Base-by-base conservation (phyloP, 2,113 vertebrate genomes). In the Ranitomeya variabilis region DNA sequence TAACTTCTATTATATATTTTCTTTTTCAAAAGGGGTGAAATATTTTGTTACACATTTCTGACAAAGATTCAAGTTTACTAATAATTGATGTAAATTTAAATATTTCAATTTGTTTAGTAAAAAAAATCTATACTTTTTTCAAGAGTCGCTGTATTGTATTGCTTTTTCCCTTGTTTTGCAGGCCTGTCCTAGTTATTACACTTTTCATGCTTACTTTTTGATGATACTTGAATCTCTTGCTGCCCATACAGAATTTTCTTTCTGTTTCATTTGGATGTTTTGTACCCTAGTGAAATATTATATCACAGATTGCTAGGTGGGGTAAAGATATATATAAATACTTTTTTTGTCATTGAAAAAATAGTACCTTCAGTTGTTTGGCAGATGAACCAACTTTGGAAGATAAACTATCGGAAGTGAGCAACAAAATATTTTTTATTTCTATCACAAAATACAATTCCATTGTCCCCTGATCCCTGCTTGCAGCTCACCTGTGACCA, bases 261-360 rank as follows among this genome's bases (percentile, higher is more conserved):
- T 74, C 26, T 18, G 67, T 2, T n/a, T 59, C 19, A 18, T 21
- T 74, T 74, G 74, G 6, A 74, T 85, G 57, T 37, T 23, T 74
- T 85, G 54, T 4, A 85, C 83, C 69, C 67, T 18, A 85, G n/a
- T 74, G 69, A 54, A 85, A 85, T 74, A 59, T 85, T 52, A 85
- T 59, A 85, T 85, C 18, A 16, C 83, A 45, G 55, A 51, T 85
- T 85, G 66, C 52, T 57, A 13, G 7, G 31, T 57, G n/a, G 51
- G 69, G 71, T 60, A 16, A 31, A 45, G 55, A 13, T 31, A 76
- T 19, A 77, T 86, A 77, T 2, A 73, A 14, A 59, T 85, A 59
- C 54, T 74, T 69, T 74, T 74, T 57, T 84, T 80, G 23, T 31
- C 18, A 62, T 60, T 21, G 15, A 19, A 21, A 9, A 62, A 81